Conservation (phyloP, 2,797 vertebrate species). For the Pipistrellus pipistrellus region DNA sequence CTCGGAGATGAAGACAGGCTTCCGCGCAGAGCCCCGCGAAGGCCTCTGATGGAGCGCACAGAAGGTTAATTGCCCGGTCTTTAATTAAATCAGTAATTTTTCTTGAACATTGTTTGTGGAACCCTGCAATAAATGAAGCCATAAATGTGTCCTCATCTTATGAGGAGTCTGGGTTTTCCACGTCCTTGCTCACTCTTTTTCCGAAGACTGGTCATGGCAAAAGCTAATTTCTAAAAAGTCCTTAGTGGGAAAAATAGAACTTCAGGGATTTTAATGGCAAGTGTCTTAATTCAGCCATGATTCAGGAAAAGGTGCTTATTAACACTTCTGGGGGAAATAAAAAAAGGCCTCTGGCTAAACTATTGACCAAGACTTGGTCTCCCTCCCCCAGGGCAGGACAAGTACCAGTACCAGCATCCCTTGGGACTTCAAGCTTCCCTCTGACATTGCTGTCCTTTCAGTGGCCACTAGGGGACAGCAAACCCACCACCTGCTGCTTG, state of each 20-base stretch:
- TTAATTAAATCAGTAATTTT: constrained; percentile 78
- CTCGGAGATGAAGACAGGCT: constrained; percentile 1
- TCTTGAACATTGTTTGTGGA: constrained; percentile 6
- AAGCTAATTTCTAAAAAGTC: constrained; percentile 31
- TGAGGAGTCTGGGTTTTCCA: constrained; percentile 43
- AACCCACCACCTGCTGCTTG: background rate
- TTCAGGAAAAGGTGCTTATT: constrained; percentile 5
- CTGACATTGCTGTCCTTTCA: background rate
- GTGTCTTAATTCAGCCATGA: constrained; percentile 3
- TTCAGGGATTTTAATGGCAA: constrained; percentile 5
- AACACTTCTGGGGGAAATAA: background rate
- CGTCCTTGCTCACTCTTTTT: background rate
- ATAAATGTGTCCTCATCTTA: constrained; percentile 54
- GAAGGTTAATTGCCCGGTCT: constrained; percentile 62
- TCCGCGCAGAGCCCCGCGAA: background rate
- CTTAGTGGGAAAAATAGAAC: background rate
- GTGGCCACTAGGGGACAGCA: constrained; percentile 65
- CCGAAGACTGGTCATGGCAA: background rate
- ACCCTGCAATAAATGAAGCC: constrained; percentile 55
- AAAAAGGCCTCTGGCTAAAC: background rate
- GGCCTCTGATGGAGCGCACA: background rate
- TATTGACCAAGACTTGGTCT: background rate
- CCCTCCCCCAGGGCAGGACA: background rate
- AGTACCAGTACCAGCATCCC: background rate
- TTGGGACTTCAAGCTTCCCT: background rate